Conservation (phyloP, 2,888 invertebrate species). For the Nomada flava region DNA sequence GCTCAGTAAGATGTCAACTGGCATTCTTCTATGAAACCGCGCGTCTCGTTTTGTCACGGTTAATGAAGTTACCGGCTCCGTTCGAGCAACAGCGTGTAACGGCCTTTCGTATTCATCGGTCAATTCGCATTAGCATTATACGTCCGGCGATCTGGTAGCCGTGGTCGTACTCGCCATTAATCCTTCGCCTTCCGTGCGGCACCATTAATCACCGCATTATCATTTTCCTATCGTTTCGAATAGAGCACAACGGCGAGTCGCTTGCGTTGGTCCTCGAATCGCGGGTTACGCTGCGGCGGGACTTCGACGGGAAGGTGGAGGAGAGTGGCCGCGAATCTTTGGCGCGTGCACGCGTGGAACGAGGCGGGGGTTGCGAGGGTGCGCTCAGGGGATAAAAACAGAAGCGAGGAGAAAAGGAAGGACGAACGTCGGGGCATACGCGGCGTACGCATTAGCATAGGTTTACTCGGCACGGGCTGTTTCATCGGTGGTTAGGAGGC, state of each 20-base stretch:
- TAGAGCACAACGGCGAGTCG: constrained; percentile 40
- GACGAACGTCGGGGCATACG: constrained; percentile 53
- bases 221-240: constrained; percentile 70
- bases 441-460: constrained; percentile 75
- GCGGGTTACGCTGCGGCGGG: neutral
- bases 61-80: constrained; percentile 66
- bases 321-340: neutral
- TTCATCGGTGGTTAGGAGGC: constrained; percentile 77
- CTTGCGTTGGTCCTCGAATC: neutral
- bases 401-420: constrained; percentile 27
- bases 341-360: constrained; percentile 61
- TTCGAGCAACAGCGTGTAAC: constrained; percentile 65
- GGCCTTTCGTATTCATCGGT: constrained; percentile 70
- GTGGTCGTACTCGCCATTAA: constrained; percentile 61
- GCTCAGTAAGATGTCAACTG: constrained; percentile 65
- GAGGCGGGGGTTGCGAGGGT: constrained; percentile 2
- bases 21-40: constrained; percentile 69
- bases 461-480: constrained; percentile 74
- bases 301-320: constrained; percentile 10
- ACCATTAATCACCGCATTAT: constrained; percentile 72
- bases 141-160: constrained; percentile 68
- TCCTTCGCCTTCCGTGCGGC: constrained; percentile 65
- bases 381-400: constrained; percentile 28
- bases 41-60: constrained; percentile 69
- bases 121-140: constrained; percentile 73